Percentiles rank a stretch among this genome's conserved stretches.
These are phyloP conservation scores for Rafetus swinhoei DNA, from an alignment of 2,113 vertebrate species.

Conservation along the genomic window DNA sequence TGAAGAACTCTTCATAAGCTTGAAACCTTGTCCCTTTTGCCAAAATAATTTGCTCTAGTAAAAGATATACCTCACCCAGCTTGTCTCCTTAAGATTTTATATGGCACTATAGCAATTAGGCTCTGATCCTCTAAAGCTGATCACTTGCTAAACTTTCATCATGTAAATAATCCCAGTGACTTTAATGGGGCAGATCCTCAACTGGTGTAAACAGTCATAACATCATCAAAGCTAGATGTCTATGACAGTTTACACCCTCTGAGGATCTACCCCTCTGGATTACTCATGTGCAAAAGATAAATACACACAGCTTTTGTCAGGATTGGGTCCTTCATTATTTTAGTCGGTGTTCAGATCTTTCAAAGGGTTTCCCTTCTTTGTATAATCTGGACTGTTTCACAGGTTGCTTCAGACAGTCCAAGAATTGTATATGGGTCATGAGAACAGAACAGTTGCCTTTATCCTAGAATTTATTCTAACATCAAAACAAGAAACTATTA, in stretches of 20 bases:
- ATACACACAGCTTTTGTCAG: neutral
- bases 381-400: neutral
- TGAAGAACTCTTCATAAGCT: neutral
- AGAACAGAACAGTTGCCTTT: neutral
- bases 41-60: neutral
- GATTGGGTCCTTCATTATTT: neutral
- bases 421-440: neutral
- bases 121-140: neutral
- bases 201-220: neutral
- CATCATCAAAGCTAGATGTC: neutral
- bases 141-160: neutral
- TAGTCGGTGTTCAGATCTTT: neutral
- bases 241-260: neutral
- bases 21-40: neutral
- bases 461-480: neutral
- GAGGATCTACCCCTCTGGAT: neutral
- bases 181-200: neutral
- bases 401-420: neutral
- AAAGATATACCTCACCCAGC: neutral
- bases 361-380: neutral
- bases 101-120: neutral
- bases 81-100: neutral
- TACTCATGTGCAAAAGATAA: neutral
- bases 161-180: neutral
- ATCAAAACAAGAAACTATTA: neutral